Conservation (phyloP, 2,113 vertebrate genomes). For the Desmodus rotundus region DNA sequence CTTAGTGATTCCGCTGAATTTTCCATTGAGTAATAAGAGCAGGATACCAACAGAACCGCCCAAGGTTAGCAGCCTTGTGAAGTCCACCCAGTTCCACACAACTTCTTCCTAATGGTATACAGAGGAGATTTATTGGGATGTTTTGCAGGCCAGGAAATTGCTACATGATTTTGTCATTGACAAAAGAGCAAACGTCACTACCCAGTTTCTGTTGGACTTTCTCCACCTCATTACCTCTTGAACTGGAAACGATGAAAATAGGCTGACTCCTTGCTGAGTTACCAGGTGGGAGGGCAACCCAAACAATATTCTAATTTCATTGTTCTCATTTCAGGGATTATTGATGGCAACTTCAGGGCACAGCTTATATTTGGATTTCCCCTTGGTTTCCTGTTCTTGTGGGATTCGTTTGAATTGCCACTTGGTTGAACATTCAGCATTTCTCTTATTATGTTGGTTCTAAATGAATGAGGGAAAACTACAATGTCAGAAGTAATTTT, state of each 20-base stretch:
- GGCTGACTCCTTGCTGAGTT: slow-evolving; percentile 58
- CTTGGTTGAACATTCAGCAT: neutral
- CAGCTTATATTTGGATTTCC: slow-evolving; percentile 67
- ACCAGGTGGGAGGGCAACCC: slow-evolving; percentile 60
- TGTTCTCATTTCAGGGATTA: slow-evolving; percentile 69
- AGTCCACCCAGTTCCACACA: slow-evolving; percentile 78
- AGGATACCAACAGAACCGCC: slow-evolving; percentile 72
- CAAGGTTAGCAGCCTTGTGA: slow-evolving; percentile 78
- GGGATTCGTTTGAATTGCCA: slow-evolving; percentile 50
- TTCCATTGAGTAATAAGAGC: slow-evolving; percentile 73
- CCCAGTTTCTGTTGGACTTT: slow-evolving; percentile 72
- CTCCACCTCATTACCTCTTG: slow-evolving; percentile 70
- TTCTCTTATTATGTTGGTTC: neutral
- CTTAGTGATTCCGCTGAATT: slow-evolving; percentile 63
- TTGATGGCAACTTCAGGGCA: slow-evolving; percentile 56
- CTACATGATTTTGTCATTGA: slow-evolving; percentile 76
- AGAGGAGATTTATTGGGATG: slow-evolving; percentile 82
- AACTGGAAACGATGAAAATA: slow-evolving; percentile 66
- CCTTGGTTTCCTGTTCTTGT: slow-evolving; percentile 66
- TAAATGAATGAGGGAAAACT: neutral
- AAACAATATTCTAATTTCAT: slow-evolving; percentile 69
- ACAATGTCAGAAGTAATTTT: neutral
- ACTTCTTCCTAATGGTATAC: slow-evolving; percentile 72
- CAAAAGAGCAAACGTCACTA: slow-evolving; percentile 75
- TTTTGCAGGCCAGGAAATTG: slow-evolving; percentile 80